phyloP scores from a whole-genome alignment of 2,797 vertebrate species.

The Sebastes variabilis region DNA sequence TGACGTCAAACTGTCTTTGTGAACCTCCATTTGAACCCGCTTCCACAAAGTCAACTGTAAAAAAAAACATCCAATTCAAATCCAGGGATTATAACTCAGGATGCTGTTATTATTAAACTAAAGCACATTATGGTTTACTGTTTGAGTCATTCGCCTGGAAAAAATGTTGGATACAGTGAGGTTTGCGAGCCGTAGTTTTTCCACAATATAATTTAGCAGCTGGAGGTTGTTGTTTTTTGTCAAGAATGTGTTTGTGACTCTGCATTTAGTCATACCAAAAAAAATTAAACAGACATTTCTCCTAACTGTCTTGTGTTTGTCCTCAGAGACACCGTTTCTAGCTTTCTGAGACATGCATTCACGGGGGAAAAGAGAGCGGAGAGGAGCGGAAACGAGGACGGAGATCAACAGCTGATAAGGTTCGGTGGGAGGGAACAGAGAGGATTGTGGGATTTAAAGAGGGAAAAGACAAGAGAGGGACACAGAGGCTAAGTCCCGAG shows the following conservation, averaged over 20 bases:
- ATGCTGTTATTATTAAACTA: background rate
- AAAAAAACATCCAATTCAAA: background rate
- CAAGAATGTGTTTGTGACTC: background rate
- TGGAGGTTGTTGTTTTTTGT: no score
- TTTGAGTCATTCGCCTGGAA: background rate
- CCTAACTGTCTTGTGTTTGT: background rate
- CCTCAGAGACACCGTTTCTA: background rate
- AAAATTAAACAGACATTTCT: background rate
- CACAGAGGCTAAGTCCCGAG: background rate
- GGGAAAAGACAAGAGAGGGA: constrained; percentile 13
- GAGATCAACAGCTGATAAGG: background rate
- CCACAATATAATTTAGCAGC: background rate
- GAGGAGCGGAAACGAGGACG: background rate
- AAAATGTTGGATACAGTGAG: background rate
- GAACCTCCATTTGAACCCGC: background rate
- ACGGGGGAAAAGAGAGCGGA: background rate
- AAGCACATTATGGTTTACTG: constrained; percentile 29
- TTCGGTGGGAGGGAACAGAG: background rate
- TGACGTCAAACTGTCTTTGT: background rate
- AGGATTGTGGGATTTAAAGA: constrained; percentile 39
- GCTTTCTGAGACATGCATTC: constrained; percentile 3
- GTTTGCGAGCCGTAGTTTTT: background rate
- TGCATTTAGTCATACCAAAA: no score
- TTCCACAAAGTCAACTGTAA: background rate
- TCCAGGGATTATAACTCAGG: background rate